Base-by-base conservation (phyloP, 2,113 vertebrate genomes). In the Rattus norvegicus region DNA sequence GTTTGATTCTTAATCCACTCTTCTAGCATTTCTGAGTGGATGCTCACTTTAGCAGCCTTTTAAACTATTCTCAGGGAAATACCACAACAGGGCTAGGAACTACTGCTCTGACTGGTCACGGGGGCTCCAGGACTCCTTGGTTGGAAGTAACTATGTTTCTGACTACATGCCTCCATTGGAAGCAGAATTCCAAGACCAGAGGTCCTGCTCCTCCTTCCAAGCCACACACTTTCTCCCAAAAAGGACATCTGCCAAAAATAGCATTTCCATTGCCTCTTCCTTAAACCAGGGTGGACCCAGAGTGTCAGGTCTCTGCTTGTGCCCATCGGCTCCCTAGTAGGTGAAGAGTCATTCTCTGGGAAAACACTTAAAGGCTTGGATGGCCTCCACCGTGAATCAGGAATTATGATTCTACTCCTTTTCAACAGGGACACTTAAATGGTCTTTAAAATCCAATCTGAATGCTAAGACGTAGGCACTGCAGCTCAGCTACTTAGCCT, bases 1-100 rank as follows among this genome's bases (percentile, higher is more conserved):
- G 92, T 73, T 67, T 95, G 83, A 77, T 77, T 95, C 84, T 73
- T 94, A 79, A 84, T 92, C 86, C 79, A 56, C 76, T 77, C 19
- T 39, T 72, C 19, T 19, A n/a, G 75, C 67, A 39, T 93, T 96
- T 95, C 92, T 94, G 33, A 92, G 61, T 47, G 36, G 72, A 49
- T 36, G 19, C 36, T 59, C 30, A n/a, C 52, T 79, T 85, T 77
- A 28, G 67, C 54, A 89, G 72, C 39, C 94, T 8, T 80, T 65
- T 61, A 28, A 20, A 87, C n/a, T 17, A 10, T 85, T 83, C 96
- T 49, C 47, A 26, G 65, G 89, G 76, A 91, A 67, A 52, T 72
- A 80, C 4, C 81, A 54, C 20, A 91, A 39, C 69, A 61, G 30
- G 17, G 24, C 92, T 92, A 59, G 52, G 73, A 81, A 69, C 33